Base-by-base conservation (phyloP, 2,797 vertebrate species). In the Merluccius polli region DNA sequence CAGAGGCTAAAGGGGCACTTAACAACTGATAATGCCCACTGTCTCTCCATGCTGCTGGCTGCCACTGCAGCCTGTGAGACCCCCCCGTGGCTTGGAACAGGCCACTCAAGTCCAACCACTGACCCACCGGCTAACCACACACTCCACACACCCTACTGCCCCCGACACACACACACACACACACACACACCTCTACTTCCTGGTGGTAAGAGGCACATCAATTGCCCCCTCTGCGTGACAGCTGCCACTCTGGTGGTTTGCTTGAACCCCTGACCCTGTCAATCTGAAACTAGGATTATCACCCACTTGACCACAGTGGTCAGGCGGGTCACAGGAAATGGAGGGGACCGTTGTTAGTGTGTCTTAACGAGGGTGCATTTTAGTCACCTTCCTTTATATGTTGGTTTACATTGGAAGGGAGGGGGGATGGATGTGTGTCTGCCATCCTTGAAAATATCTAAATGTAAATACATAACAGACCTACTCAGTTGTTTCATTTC, bases 21-120 rank as follows among this genome's bases (percentile, higher is more conserved):
- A 95, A 94, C 94, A 94, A 94, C 93, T 92, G 89, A 92, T 93
- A 91, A 93, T 94, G 93, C 92, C 93, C 91, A 86, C 90, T 90
- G 91, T 91, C 89, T 89, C 83, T 91, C 91, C 87, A 83, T 83
- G 84, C 84, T 89, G 78, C 78, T 78, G 85, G 87, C 85, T 87
- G 85, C 87, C 89, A 90, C 84, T 87, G 81, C 81, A 88, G 91
- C 88, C 87, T 91, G 82, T 90, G 90, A 92, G 90, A 90, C 87
- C 84, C 8, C 52, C 77, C 84, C 65, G 87, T 90, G 90, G 87
- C 90, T 86, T 83, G 82, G 87, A 78, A 86, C 84, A 91, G 91
- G 93, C 90, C 93, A 92, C 90, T 92, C 91, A 83, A 82, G 83
- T 70, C 77, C 87, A 85, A 90, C 89, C 80, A n/a, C 90, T 89